Base-by-base conservation (phyloP, 2,113 vertebrate species). In the Aegotheles bennettii region DNA sequence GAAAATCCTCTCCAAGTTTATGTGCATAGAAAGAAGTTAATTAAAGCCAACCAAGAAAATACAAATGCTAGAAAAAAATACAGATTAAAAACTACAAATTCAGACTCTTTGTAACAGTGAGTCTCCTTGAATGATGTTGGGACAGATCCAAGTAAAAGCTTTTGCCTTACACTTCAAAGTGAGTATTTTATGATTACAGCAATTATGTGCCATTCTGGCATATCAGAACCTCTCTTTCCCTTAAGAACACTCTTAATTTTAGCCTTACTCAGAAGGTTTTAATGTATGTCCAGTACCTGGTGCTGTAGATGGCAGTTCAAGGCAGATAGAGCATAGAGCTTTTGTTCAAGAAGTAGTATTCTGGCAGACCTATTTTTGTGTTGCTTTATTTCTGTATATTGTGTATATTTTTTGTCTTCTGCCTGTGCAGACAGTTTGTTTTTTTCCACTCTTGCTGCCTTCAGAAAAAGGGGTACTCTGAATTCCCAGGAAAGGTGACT, bases 1-100 rank as follows among this genome's bases (percentile, higher is more conserved):
- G 95, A 84, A 97, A 97, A 97, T 97, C 89, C 87, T 93, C 77
- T 94, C 80, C n/a, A 84, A 85, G 69, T 92, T 94, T 87, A 85
- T 90, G 42, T 85, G 82, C 84, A 57, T 42, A 90, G 67, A 48
- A 71, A 73, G 38, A 97, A 95, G 89, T 96, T 96, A 95, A 92
- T 96, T 96, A 96, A 96, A 96, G 87, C 64, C 69, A 76, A 93
- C 53, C 42, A 94, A 84, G 83, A 92, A 96, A 94, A 94, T 90
- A 87, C 19, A 90, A 91, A 93, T 80, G 48, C 38, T 87, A 23
- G 31, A 3, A 16, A 60, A 87, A 90, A 57, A 43, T 3, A 31
- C 35, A 60, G 25, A 54, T 60, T n/a, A 86, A 89, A 91, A 33
- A 91, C 71, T 61, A 60, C n/a, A 69, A 76, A 87, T 95, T 79